Percentiles rank a stretch among this genome's conserved stretches.
Conservation (phyloP, 2,888 invertebrate species). For the Pseudanteris insignis region DNA sequence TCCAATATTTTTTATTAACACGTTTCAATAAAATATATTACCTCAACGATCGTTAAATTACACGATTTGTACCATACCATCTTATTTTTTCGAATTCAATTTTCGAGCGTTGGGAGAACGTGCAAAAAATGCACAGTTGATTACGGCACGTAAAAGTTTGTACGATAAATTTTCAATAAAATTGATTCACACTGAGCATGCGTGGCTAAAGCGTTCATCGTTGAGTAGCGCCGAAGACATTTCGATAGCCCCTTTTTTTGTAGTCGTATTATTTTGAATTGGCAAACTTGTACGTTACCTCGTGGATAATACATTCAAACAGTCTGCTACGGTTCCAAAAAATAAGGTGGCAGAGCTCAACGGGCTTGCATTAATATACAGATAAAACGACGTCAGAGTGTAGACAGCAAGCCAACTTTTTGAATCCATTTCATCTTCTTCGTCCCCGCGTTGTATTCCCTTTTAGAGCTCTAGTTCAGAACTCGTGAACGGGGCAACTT, state of each 20-base stretch:
- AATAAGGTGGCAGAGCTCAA: background rate
- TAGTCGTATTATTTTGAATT: background rate
- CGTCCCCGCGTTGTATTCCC: constrained; percentile 17
- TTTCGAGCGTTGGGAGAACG: too few relatives aligned
- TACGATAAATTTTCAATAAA: too few relatives aligned
- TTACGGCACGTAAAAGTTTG: too few relatives aligned
- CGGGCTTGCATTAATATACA: constrained; percentile 14
- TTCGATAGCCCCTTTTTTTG: background rate
- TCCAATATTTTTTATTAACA: too few relatives aligned
- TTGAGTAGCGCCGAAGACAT: background rate
- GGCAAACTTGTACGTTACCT: constrained; percentile 8
- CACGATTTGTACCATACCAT: too few relatives aligned
- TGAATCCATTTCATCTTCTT: constrained; percentile 25
- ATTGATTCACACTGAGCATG: too few relatives aligned
- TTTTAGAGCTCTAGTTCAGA: constrained; percentile 24
- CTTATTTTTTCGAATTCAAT: too few relatives aligned
- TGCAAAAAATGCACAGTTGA: too few relatives aligned
- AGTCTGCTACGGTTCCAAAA: background rate
- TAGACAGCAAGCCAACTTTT: constrained; percentile 24
- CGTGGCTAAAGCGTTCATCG: too few relatives aligned
- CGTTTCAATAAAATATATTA: too few relatives aligned
- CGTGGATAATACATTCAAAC: background rate
- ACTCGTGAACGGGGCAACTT: constrained; percentile 30
- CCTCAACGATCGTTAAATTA: too few relatives aligned
- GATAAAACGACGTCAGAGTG: constrained; percentile 18